A percentile compares a stretch with the other conserved stretches of the same genome.
Conservation (phyloP, 2,888 invertebrate genomes). For the Diarsia mendica region DNA sequence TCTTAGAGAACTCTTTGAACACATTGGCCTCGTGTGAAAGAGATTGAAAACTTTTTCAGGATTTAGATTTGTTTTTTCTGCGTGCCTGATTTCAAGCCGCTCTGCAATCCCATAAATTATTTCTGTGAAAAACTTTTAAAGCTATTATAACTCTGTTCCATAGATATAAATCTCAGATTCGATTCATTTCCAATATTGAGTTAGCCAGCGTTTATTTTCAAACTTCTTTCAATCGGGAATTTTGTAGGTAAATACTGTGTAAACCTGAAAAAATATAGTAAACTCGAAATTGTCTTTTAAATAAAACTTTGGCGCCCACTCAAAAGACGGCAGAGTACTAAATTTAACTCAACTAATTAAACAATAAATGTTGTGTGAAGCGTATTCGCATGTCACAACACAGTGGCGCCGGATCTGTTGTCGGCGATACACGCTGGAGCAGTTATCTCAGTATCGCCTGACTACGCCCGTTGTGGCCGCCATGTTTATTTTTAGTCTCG, state of each 20-base stretch:
- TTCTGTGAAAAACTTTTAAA: conserved; percentile 77
- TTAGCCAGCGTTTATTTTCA: conserved; percentile 48
- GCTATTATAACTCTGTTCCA: conserved; percentile 77
- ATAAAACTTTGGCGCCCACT: conserved; percentile 70
- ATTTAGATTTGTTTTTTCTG: conserved; percentile 79
- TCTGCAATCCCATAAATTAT: conserved; percentile 79
- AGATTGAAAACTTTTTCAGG: conserved; percentile 76
- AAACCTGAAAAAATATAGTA: conserved; percentile 18
- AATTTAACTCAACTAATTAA: conserved; percentile 81
- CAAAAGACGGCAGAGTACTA: conserved; percentile 69
- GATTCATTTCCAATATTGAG: conserved; percentile 57
- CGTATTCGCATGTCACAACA: conserved; percentile 79
- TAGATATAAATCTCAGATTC: conserved; percentile 71
- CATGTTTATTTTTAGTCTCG: conserved; percentile 88
- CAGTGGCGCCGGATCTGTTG: conserved; percentile 76
- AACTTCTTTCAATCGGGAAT: conserved; percentile 29
- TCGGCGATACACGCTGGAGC: conserved; percentile 78
- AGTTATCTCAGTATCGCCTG: conserved; percentile 86
- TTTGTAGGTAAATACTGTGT: conserved; percentile 16
- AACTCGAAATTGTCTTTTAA: conserved; percentile 38
- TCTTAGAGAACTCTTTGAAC: conserved; percentile 67
- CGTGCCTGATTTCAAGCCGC: conserved; percentile 76
- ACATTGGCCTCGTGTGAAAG: conserved; percentile 70
- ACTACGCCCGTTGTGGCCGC: conserved; percentile 83
- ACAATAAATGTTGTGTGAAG: conserved; percentile 70